Percentiles rank a stretch among this genome's conserved stretches.
These are phyloP conservation scores for Aegithalos caudatus DNA, from an alignment of 2,113 vertebrate species.

Conservation along the genomic window DNA sequence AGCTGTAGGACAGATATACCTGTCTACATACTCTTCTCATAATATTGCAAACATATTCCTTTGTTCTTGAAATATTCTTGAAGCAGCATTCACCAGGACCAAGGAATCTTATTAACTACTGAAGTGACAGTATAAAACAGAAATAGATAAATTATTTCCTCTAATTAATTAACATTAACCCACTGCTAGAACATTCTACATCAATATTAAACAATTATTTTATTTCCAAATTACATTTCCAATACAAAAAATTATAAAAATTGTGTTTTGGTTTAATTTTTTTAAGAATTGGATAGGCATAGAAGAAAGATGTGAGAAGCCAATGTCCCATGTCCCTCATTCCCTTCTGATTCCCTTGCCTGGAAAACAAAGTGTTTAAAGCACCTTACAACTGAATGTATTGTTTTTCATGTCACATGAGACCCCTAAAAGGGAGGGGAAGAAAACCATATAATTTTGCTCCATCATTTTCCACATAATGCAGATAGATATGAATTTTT, in stretches of 20 bases:
- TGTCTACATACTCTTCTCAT: not conserved
- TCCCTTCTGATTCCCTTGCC: fast-evolving
- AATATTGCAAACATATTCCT: not conserved
- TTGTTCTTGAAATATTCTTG: not conserved
- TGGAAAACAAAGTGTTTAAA: not conserved
- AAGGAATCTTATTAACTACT: not conserved
- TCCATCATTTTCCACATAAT: not conserved
- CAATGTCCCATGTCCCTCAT: not conserved
- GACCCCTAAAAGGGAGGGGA: fast-evolving
- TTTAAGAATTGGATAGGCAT: not conserved
- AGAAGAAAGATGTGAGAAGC: not conserved
- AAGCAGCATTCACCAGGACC: not conserved
- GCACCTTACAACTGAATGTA: not conserved
- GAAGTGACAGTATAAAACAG: not conserved
- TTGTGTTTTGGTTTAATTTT: not conserved
- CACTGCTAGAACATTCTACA: not conserved
- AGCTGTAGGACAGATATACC: not conserved
- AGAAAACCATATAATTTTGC: not conserved
- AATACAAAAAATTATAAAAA: no score
- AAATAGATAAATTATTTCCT: not conserved
- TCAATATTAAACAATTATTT: not conserved
- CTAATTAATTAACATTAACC: not conserved
- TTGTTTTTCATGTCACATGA: not conserved
- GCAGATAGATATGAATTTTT: not conserved
- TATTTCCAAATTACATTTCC: not conserved